These are phyloP conservation scores for Scortum barcoo DNA, from an alignment of 2,113 vertebrate genomes.

Conservation along the genomic window DNA sequence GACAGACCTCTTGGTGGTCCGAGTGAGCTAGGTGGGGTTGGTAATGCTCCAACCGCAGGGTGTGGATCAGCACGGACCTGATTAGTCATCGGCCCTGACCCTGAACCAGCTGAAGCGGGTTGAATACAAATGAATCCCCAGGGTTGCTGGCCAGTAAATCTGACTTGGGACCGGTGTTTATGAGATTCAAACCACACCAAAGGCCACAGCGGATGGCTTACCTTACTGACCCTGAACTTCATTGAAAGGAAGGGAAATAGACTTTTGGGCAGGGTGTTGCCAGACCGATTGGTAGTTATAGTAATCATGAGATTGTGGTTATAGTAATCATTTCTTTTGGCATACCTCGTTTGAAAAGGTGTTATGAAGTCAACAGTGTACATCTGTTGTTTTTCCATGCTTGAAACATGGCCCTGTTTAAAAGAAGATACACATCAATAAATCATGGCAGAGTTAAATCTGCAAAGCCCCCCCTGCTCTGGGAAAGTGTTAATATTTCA, in stretches of 20 bases:
- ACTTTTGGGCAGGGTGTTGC: constrained; percentile 49
- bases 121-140: constrained; percentile 71
- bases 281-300: constrained; percentile 51
- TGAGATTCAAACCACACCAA: constrained; percentile 67
- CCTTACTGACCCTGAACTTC: constrained; percentile 65
- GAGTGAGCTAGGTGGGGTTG: constrained; percentile 61
- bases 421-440: constrained; percentile 40
- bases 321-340: constrained; percentile 23
- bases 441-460: constrained; percentile 38
- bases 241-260: constrained; percentile 49
- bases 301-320: constrained; percentile 38
- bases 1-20: constrained; percentile 69
- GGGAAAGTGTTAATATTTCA: constrained; percentile 69
- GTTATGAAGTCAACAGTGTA: constrained; percentile 13
- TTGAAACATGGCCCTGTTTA: constrained; percentile 17
- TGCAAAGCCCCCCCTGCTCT: constrained; percentile 30
- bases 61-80: constrained; percentile 69
- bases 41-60: constrained; percentile 63
- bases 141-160: constrained; percentile 69
- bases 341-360: constrained; percentile 31
- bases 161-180: constrained; percentile 73
- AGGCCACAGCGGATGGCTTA: constrained; percentile 66
- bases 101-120: constrained; percentile 67
- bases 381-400: constrained; percentile 23
- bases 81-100: constrained; percentile 77